A percentile compares a stretch with the other conserved stretches of the same genome.
These are phyloP conservation scores for Hymenochirus boettgeri DNA, from an alignment of 2,113 vertebrate species.

Conservation along the genomic window DNA sequence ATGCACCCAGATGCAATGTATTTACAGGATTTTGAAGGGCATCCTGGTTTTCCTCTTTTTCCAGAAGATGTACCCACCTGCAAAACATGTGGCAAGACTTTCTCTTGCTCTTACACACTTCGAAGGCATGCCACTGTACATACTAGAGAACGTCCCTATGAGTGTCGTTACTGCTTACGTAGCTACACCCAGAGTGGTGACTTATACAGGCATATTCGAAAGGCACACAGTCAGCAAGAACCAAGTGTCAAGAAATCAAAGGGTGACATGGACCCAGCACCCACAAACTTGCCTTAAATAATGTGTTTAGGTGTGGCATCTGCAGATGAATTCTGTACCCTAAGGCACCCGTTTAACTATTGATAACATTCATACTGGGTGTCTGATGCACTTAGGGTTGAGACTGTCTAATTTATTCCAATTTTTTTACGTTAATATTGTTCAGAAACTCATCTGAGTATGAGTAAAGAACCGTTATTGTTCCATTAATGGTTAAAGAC, in stretches of 20 bases:
- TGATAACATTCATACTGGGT: neutral
- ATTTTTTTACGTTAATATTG: no score
- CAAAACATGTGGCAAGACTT: conserved; percentile 85
- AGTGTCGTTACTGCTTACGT: conserved; percentile 87
- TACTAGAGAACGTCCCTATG: conserved; percentile 83
- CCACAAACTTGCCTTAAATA: conserved; percentile 34
- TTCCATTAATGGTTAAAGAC: no score
- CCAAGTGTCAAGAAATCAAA: conserved; percentile 73
- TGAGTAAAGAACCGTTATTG: no score
- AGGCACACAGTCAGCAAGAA: conserved; percentile 78
- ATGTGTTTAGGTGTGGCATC: neutral
- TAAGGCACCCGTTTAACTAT: neutral
- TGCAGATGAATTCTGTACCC: neutral
- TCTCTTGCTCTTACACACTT: conserved; percentile 87
- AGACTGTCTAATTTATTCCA: neutral
- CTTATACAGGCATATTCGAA: conserved; percentile 88
- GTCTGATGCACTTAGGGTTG: neutral
- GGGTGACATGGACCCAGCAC: conserved; percentile 55
- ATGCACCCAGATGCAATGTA: conserved; percentile 62
- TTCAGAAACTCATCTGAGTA: no score
- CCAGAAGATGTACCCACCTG: conserved; percentile 87
- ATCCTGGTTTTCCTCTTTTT: conserved; percentile 65
- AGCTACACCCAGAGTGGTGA: conserved; percentile 92
- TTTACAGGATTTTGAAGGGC: conserved; percentile 75
- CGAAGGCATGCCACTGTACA: conserved; percentile 88